These are phyloP conservation scores for Leptodactylus fallax DNA, from an alignment of 2,797 vertebrate genomes.

Conservation along the genomic window DNA sequence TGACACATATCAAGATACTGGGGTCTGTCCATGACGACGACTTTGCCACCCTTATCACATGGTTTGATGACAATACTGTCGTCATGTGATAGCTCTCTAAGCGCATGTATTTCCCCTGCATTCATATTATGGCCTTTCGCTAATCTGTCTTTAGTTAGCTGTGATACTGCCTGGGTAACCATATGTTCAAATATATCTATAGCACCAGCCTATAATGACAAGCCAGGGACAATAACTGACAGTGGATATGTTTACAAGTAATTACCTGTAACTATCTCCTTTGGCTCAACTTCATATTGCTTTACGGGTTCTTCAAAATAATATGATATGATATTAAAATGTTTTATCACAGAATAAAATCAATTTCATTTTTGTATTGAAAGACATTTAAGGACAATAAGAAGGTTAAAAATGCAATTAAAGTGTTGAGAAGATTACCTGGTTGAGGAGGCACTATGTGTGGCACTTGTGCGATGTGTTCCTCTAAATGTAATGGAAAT, in stretches of 20 bases:
- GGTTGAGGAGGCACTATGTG: neutral
- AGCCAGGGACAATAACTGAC: neutral
- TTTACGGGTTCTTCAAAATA: neutral
- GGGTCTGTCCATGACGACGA: no score
- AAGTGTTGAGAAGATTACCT: neutral
- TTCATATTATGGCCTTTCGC: no score
- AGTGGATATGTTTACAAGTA: neutral
- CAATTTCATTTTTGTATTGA: neutral
- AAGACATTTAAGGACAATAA: neutral
- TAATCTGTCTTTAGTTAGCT: no score
- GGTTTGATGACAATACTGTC: no score
- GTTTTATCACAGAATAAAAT: neutral
- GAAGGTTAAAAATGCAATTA: neutral
- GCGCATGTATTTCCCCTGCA: no score
- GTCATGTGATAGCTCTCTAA: no score
- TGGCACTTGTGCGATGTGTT: neutral
- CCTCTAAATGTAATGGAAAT: neutral
- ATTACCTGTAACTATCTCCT: slow-evolving; percentile 35
- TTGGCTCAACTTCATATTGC: neutral
- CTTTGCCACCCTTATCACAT: no score
- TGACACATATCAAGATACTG: no score
- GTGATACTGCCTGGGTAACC: no score
- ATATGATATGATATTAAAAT: neutral
- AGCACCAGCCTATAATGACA: no score
- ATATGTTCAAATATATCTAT: no score